Evolutionary conservation across 2,888 invertebrate genomes (phyloP).

Genomic region (Drosophila silvestris): DNA sequence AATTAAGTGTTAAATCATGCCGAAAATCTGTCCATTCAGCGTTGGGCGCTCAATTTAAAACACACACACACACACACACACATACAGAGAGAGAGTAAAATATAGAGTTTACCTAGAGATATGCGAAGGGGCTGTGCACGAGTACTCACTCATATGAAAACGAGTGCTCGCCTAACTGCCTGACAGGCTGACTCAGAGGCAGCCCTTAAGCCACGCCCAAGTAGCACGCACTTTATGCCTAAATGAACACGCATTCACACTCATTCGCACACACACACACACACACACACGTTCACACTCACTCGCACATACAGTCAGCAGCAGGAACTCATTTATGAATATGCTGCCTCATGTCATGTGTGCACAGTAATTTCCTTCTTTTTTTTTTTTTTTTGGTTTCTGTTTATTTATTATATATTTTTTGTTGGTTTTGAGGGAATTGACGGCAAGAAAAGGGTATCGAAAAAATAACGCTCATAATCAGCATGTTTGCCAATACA

Average conservation of each 20-base stretch:
- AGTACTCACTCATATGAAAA: conserved; percentile 47
- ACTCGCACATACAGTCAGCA: neutral
- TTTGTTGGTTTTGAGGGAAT: neutral
- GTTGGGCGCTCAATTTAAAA: conserved; percentile 45
- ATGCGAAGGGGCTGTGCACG: conserved; percentile 18
- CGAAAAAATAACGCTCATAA: neutral
- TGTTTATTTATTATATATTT: neutral
- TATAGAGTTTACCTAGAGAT: conserved; percentile 5
- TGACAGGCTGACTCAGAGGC: conserved; percentile 39
- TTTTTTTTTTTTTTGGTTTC: conserved; percentile 15
- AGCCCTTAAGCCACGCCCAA: conserved; percentile 57
- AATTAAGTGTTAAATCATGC: conserved; percentile 82
- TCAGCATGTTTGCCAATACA: neutral
- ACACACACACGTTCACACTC: neutral
- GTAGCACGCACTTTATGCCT: conserved; percentile 69
- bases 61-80: neutral
- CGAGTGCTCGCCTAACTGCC: conserved; percentile 39
- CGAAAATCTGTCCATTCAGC: conserved; percentile 72
- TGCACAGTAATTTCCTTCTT: conserved; percentile 21
- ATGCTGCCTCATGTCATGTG: conserved; percentile 67
- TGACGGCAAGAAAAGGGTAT: conserved; percentile 31
- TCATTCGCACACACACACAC: conserved; percentile 43
- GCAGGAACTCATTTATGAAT: conserved; percentile 58
- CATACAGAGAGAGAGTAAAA: neutral
- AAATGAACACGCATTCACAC: conserved; percentile 71